Evolutionary conservation across 2,888 invertebrate genomes (phyloP).

Genomic region (Heliothis peltigera): DNA sequence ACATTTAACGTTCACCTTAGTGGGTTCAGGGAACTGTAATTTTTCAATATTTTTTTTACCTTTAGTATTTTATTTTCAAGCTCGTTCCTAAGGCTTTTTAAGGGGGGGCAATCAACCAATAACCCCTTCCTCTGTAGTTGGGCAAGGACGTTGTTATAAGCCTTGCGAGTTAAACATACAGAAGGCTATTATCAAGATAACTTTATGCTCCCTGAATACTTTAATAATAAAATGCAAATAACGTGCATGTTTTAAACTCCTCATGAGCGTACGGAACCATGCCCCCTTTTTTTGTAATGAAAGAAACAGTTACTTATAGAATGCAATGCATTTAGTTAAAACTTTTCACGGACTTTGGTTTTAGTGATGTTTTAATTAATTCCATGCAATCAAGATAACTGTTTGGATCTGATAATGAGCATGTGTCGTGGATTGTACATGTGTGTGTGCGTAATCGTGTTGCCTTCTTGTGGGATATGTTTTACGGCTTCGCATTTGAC

Average conservation of each 20-base stretch:
- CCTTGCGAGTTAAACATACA: neutral
- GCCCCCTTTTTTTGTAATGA: conserved; percentile 8
- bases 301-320: conserved; percentile 53
- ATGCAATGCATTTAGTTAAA: conserved; percentile 42
- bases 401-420: conserved; percentile 61
- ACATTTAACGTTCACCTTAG: neutral
- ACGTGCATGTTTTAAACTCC: neutral
- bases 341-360: conserved; percentile 53
- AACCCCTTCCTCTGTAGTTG: too few relatives aligned
- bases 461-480: conserved; percentile 48
- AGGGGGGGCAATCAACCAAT: too few relatives aligned
- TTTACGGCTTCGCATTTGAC: conserved; percentile 59
- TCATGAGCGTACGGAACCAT: conserved; percentile 28
- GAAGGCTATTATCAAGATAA: neutral
- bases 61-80: too few relatives aligned
- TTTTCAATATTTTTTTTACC: neutral
- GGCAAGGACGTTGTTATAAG: too few relatives aligned
- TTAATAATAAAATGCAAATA: neutral
- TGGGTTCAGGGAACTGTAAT: conserved; percentile 2
- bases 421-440: conserved; percentile 25
- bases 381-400: conserved; percentile 64
- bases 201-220: neutral
- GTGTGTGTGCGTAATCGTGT: conserved; percentile 42
- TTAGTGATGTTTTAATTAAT: conserved; percentile 69
- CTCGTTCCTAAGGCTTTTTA: too few relatives aligned